Evolutionary conservation across 2,113 vertebrate species (phyloP).

Genomic region (Girardinichthys multiradiatus): DNA sequence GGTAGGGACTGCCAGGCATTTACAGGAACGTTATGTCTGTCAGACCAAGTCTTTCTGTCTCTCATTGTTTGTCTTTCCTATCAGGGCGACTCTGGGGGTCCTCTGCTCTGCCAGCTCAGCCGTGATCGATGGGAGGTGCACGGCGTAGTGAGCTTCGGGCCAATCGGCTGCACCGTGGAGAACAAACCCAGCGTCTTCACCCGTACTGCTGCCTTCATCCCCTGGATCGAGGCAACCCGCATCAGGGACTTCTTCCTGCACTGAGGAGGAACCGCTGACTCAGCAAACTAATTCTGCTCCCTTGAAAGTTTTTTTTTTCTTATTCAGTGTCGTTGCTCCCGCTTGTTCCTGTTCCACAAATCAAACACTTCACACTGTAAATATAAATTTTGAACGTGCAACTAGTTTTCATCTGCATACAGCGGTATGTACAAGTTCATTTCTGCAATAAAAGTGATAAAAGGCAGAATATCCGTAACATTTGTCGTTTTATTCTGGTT

Average conservation of each 20-base stretch:
- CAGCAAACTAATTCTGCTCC: conserved; percentile 26
- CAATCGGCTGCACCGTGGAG: conserved; percentile 85
- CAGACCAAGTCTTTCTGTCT: rapidly evolving
- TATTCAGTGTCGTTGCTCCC: not conserved
- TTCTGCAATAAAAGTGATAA: conserved; percentile 50
- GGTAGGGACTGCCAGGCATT: conserved; percentile 43
- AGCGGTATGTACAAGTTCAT: not conserved
- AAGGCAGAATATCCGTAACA: conserved; percentile 26
- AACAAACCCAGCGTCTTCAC: conserved; percentile 90
- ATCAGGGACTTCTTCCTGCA: conserved; percentile 87
- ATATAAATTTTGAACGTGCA: conserved; percentile 36
- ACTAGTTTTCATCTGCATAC: not conserved
- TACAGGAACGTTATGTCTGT: rapidly evolving
- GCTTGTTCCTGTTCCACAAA: conserved; percentile 7
- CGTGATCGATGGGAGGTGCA: conserved; percentile 86
- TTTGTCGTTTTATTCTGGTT: conserved; percentile 30
- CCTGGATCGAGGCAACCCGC: conserved; percentile 87
- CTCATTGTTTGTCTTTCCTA: not conserved
- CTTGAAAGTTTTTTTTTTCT: conserved; percentile 7
- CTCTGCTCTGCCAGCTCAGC: conserved; percentile 82
- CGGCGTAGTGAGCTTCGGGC: conserved; percentile 88
- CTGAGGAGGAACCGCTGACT: conserved; percentile 42
- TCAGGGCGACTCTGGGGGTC: conserved; percentile 85
- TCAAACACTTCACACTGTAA: conserved; percentile 20
- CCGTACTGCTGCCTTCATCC: conserved; percentile 82